A percentile compares a stretch with the other conserved stretches of the same genome.
These are phyloP conservation scores for Acleris laterana DNA, from an alignment of 2,888 invertebrate genomes.

Conservation along the genomic window DNA sequence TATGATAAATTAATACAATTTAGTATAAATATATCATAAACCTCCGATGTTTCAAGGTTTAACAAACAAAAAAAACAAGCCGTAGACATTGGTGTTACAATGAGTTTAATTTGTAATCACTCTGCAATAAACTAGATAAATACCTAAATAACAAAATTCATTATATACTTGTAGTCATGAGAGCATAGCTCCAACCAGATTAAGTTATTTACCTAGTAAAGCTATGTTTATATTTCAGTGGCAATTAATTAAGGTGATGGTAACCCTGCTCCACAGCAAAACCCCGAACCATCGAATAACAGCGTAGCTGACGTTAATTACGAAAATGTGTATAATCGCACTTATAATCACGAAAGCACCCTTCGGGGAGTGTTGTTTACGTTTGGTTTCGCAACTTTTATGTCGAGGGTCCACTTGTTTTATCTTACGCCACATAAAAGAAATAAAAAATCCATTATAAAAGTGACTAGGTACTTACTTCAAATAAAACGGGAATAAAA, in stretches of 20 bases:
- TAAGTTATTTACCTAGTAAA: too few relatives aligned
- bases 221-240: too few relatives aligned
- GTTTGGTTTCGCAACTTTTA: constrained; percentile 24
- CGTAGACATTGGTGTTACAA: too few relatives aligned
- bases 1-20: too few relatives aligned
- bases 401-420: constrained; percentile 19
- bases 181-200: too few relatives aligned
- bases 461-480: neutral
- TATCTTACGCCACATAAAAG: constrained; percentile 22
- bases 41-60: too few relatives aligned
- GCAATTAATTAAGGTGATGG: neutral
- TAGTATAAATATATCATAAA: too few relatives aligned
- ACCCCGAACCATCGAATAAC: constrained; percentile 20
- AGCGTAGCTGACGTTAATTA: constrained; percentile 19
- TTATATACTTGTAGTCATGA: too few relatives aligned
- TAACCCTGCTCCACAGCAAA: neutral
- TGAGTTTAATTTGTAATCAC: too few relatives aligned
- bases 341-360: constrained; percentile 23
- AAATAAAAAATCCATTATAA: constrained; percentile 8
- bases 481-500: constrained; percentile 13
- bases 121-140: too few relatives aligned
- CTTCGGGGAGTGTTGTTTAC: constrained; percentile 30
- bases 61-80: too few relatives aligned
- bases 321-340: constrained; percentile 25
- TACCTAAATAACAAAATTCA: too few relatives aligned